Base-by-base conservation (phyloP, 2,888 invertebrate species). In the Tetragonula carbonaria region DNA sequence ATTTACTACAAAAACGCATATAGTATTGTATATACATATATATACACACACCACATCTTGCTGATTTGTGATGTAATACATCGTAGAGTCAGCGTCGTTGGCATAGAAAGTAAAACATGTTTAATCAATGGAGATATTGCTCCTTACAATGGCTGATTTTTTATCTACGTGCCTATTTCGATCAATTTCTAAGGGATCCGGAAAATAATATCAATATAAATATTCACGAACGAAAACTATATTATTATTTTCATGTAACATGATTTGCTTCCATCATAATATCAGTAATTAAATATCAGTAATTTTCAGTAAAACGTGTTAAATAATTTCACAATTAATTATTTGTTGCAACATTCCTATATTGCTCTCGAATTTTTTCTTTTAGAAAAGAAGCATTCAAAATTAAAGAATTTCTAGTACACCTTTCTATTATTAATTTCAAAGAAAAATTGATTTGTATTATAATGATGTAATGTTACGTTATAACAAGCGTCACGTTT, bases 121-220 rank as follows among this genome's bases (percentile, higher is more conserved):
- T 87, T 87, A 87, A 87, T 87, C 87, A 83, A 87, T 87, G 86
- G 80, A 85, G 83, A 86, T 77, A 71, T 63, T 66, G 73, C 78
- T 78, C 70, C 75, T 74, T 74, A 70, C 33, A 81, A 86, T 86
- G 74, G 79, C 74, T 65, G 74, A 81, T 86, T 79, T 84, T 82
- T 79, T 59, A 16, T n/a, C 23, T 62, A 74, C 14, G 33, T 65
- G 53, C 63, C 70, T 51, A 50, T 18, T 66, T 66, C 6, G 6
- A 45, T 66, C 38, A n/a, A 14, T 28, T n/a, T 45, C 45, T 28
- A 18, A 57, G 59, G 21, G 51, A 53, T 50, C 11, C 4, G 18
- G 16, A 23, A 70, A 66, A 63, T 38, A 38, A 38, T 8, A 38
- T 45, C 45, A 11, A 8, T 8, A 33, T 8, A 45, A 14, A 38